Evolutionary conservation across 1,140 invertebrate species (phyloP).

Genomic region (Neodiprion fabricii): DNA sequence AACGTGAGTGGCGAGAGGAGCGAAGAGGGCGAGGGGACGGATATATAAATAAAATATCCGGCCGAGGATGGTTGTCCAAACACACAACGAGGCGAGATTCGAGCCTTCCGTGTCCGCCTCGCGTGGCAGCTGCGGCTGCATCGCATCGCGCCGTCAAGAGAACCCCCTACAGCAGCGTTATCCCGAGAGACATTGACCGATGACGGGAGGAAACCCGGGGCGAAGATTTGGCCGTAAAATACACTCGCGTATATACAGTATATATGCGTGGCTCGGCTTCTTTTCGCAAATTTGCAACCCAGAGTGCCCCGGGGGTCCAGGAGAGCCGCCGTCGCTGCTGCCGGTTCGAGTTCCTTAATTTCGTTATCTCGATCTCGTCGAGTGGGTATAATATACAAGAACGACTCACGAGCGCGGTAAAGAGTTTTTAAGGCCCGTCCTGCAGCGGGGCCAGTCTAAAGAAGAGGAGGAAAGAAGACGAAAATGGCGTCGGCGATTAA

Average conservation of each 20-base stretch:
- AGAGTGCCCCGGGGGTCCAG: neutral
- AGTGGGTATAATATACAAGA: neutral
- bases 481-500: neutral
- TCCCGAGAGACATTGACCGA: neutral
- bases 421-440: neutral
- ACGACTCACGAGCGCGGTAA: neutral
- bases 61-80: neutral
- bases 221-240: slow-evolving; percentile 1
- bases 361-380: slow-evolving; percentile 4
- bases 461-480: neutral
- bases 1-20: no score
- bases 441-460: no score
- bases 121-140: neutral
- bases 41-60: slow-evolving; percentile 1
- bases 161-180: neutral
- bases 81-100: neutral
- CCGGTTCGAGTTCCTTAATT: neutral
- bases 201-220: neutral
- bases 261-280: neutral
- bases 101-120: neutral
- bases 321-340: neutral
- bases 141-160: no score
- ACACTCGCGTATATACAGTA: neutral
- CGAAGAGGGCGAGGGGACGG: neutral
- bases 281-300: slow-evolving; percentile 1